Conservation (phyloP, 2,113 vertebrate genomes). For the Heterotilapia buettikoferi region DNA sequence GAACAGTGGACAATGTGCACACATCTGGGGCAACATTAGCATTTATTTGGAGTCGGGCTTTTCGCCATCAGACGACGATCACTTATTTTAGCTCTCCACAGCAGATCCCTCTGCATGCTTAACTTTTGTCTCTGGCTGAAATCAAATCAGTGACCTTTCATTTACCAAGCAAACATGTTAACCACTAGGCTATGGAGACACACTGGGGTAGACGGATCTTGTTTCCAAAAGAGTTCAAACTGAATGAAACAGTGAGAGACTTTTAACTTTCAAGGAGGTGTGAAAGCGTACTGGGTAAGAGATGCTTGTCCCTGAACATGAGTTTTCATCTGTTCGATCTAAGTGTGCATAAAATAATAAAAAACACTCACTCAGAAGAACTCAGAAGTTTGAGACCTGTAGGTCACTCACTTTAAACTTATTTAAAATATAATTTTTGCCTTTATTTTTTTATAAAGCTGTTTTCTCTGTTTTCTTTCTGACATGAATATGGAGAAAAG, state of each 20-base stretch:
- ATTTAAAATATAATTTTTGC: not conserved
- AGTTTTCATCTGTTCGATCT: not conserved
- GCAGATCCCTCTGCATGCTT: not conserved
- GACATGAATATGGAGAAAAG: not conserved
- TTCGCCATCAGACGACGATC: rapidly evolving
- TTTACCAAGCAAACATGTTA: not conserved
- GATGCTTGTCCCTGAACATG: not conserved
- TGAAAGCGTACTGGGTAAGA: rapidly evolving
- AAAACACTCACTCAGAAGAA: not conserved
- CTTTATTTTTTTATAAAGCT: not conserved
- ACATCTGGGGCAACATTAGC: not conserved
- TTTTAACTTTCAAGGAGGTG: not conserved
- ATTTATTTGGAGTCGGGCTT: not conserved
- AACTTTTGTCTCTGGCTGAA: not conserved
- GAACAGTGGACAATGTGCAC: not conserved
- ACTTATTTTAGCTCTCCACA: not conserved
- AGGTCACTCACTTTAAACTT: not conserved
- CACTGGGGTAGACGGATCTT: rapidly evolving
- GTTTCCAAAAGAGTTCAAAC: rapidly evolving
- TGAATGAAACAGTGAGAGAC: not conserved
- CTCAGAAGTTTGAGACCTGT: not conserved
- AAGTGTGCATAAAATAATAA: not conserved
- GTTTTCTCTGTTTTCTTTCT: not conserved
- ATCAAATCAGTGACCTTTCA: not conserved
- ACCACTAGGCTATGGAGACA: not conserved